These are phyloP conservation scores for Paramormyrops hopkinsi DNA, from an alignment of 2,797 vertebrate species.

Conservation along the genomic window DNA sequence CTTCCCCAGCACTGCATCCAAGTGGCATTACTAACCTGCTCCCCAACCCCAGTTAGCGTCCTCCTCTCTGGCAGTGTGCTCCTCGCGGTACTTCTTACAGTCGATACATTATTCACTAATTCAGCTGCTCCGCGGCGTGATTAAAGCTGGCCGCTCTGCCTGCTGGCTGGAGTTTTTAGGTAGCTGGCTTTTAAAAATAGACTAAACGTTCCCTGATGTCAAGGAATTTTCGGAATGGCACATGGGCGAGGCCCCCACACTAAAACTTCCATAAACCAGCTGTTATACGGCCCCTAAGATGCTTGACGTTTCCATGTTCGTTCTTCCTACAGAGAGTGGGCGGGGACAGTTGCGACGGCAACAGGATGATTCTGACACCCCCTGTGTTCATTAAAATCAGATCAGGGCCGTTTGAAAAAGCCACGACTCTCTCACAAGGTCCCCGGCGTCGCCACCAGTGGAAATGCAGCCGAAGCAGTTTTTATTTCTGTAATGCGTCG, in stretches of 20 bases:
- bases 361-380: not conserved
- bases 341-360: not conserved
- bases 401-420: conserved; percentile 1
- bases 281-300: not conserved
- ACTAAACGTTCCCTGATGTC: not conserved
- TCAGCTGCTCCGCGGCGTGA: not conserved
- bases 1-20: not conserved
- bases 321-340: not conserved
- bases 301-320: not conserved
- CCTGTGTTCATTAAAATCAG: not conserved
- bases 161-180: not conserved
- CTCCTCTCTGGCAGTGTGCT: not conserved
- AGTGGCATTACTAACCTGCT: not conserved
- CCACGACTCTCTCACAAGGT: not conserved
- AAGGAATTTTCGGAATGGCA: not conserved
- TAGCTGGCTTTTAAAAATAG: conserved; percentile 2
- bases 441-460: not conserved
- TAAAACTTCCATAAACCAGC: not conserved
- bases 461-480: not conserved
- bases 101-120: not conserved
- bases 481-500: not conserved
- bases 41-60: not conserved
- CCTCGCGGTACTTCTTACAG: not conserved
- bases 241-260: not conserved
- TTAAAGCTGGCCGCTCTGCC: not conserved